Percentiles rank a stretch among this genome's conserved stretches.
phyloP scores from a whole-genome alignment of 2,113 vertebrate species.

The Chloroceryle aenea region DNA sequence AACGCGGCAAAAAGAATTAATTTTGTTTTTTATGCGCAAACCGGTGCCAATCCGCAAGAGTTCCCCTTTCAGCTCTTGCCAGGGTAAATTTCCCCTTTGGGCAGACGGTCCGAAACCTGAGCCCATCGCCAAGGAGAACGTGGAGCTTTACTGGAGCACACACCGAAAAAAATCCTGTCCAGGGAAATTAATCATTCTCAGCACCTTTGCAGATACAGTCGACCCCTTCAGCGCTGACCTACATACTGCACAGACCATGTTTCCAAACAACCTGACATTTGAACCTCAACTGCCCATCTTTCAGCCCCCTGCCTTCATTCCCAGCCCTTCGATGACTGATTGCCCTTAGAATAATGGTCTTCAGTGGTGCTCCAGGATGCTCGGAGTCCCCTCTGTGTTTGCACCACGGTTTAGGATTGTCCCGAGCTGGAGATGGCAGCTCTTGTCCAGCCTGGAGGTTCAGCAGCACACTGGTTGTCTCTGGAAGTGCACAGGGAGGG shows the following conservation, averaged over 20 bases:
- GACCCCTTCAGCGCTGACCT: conserved; percentile 40
- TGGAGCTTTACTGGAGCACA: neutral
- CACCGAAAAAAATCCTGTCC: neutral
- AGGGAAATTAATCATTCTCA: conserved; percentile 38
- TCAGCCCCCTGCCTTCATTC: rapidly evolving
- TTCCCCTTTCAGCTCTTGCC: conserved; percentile 33
- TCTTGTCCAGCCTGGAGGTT: rapidly evolving
- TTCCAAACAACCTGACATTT: conserved; percentile 9
- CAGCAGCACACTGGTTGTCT: rapidly evolving
- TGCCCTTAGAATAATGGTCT: rapidly evolving
- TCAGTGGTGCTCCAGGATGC: neutral
- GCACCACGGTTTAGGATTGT: neutral
- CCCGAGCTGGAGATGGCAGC: neutral
- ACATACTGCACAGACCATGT: neutral
- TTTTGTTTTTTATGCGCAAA: neutral
- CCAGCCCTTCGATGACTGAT: rapidly evolving
- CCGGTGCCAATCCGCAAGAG: neutral
- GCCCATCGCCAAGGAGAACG: neutral
- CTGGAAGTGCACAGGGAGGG: neutral
- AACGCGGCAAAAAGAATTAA: rapidly evolving
- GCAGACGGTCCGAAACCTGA: conserved; percentile 37
- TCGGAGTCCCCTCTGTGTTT: rapidly evolving
- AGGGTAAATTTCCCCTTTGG: conserved; percentile 45
- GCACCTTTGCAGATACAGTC: conserved; percentile 45
- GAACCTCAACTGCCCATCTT: neutral